Evolutionary conservation across 2,888 invertebrate species (phyloP).

Genomic region (Imbricaverruca yamaguchii): DNA sequence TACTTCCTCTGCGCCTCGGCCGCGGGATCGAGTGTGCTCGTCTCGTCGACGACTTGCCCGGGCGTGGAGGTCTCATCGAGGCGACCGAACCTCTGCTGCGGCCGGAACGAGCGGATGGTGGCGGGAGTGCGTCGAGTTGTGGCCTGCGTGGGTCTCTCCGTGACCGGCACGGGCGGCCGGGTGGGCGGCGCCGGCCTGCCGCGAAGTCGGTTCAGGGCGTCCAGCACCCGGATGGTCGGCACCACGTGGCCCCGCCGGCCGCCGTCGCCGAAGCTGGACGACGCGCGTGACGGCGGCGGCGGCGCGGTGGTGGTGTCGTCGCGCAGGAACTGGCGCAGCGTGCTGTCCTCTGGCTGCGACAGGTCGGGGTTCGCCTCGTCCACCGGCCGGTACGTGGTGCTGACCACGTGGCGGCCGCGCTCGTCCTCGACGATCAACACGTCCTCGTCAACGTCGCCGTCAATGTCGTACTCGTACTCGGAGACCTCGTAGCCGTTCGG

Average conservation of each 20-base stretch:
- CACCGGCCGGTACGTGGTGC: slow-evolving; percentile 4
- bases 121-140: neutral
- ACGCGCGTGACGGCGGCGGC: neutral
- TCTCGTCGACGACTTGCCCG: neutral
- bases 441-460: neutral
- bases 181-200: no score
- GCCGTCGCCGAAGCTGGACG: neutral
- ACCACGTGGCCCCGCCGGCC: neutral
- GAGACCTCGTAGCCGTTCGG: neutral
- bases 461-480: slow-evolving; percentile 4
- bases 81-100: neutral
- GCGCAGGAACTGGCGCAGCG: neutral
- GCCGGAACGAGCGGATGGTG: slow-evolving; percentile 8
- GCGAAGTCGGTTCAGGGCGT: neutral
- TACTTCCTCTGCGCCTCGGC: no score
- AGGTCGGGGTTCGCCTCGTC: neutral
- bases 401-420: neutral
- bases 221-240: neutral
- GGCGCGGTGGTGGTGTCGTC: neutral
- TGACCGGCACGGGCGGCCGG: neutral
- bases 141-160: neutral
- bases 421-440: slow-evolving; percentile 9
- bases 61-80: neutral
- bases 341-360: neutral
- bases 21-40: neutral